Base-by-base conservation (phyloP, 2,888 invertebrate species). In the Cremastobaeus sp. region DNA sequence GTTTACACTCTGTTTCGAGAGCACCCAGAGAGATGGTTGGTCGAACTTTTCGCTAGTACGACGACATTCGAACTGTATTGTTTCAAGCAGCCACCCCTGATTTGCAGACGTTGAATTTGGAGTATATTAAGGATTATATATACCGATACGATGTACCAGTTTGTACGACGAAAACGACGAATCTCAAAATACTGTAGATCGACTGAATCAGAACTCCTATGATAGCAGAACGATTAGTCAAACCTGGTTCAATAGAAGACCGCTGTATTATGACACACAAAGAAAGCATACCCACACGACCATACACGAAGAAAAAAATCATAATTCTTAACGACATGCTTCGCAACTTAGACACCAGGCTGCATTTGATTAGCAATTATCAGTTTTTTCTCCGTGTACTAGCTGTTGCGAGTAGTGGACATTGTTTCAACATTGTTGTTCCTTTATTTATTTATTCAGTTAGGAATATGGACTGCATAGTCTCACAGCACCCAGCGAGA, bases 361-460 rank as follows among this genome's bases (percentile, higher is more conserved):
- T n/a, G n/a, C n/a, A n/a, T n/a, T n/a, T n/a, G n/a, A n/a, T n/a
- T n/a, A n/a, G n/a, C n/a, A n/a, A n/a, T n/a, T n/a, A n/a, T n/a
- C n/a, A n/a, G n/a, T n/a, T n/a, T n/a, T n/a, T n/a, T n/a, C n/a
- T n/a, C n/a, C n/a, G n/a, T n/a, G n/a, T n/a, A n/a, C n/a, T n/a
- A n/a, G n/a, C n/a, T 21, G 34, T 57, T 30, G 50, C 48, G 50
- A 62, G 55, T 21, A 55, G 52, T 28, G 34, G 43, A 77, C 76
- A 78, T 78, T 78, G 1, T 84, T 83, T 81, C 78, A 84, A 80
- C 77, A 84, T 81, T 85, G 82, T 85, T 85, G 84, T 84, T 85
- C 84, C 83, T 84, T 82, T 85, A 84, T 85, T 85, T 85, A 84
- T 85, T 85, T 85, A 85, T 84, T 85, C 76, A 84, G 84, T 84